These are phyloP conservation scores for Pteromalus puparum DNA, from an alignment of 1,140 invertebrate genomes.

Conservation along the genomic window DNA sequence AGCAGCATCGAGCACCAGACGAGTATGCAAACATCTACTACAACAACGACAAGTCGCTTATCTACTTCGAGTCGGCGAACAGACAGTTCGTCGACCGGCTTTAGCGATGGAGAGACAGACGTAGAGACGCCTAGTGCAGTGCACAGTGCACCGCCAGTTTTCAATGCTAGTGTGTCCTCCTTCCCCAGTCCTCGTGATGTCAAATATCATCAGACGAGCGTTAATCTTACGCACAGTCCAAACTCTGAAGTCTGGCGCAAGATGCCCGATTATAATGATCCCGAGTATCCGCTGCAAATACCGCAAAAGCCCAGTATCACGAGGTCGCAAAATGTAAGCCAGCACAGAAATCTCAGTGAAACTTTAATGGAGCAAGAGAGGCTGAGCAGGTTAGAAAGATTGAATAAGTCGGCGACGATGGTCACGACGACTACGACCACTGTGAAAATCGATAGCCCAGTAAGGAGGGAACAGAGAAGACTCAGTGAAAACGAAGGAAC, in stretches of 20 bases:
- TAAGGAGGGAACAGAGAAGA: constrained; percentile 64
- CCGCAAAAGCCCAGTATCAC: constrained; percentile 69
- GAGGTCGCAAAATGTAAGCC: constrained; percentile 67
- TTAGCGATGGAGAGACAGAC: constrained; percentile 76
- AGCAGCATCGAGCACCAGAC: constrained; percentile 61
- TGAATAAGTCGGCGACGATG: constrained; percentile 65
- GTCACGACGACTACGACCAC: constrained; percentile 60
- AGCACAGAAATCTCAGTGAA: constrained; percentile 66
- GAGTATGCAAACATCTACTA: constrained; percentile 58
- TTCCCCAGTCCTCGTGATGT: constrained; percentile 62
- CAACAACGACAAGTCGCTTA: constrained; percentile 60
- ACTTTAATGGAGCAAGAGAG: constrained; percentile 65
- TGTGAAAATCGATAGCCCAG: constrained; percentile 55
- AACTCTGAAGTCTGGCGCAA: constrained; percentile 70
- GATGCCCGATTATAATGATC: constrained; percentile 57
- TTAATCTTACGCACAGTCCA: constrained; percentile 61
- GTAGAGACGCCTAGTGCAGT: constrained; percentile 68
- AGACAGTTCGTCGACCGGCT: constrained; percentile 72
- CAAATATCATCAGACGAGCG: constrained; percentile 60
- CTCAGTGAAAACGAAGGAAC: constrained; percentile 65
- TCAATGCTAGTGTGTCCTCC: constrained; percentile 63
- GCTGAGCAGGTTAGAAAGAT: constrained; percentile 66
- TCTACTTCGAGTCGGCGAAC: constrained; percentile 65
- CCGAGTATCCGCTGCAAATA: constrained; percentile 57
- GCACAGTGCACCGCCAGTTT: constrained; percentile 71